A percentile compares a stretch with the other conserved stretches of the same genome.
phyloP scores from a whole-genome alignment of 2,113 vertebrate genomes.

The Atlantisia rogersi region DNA sequence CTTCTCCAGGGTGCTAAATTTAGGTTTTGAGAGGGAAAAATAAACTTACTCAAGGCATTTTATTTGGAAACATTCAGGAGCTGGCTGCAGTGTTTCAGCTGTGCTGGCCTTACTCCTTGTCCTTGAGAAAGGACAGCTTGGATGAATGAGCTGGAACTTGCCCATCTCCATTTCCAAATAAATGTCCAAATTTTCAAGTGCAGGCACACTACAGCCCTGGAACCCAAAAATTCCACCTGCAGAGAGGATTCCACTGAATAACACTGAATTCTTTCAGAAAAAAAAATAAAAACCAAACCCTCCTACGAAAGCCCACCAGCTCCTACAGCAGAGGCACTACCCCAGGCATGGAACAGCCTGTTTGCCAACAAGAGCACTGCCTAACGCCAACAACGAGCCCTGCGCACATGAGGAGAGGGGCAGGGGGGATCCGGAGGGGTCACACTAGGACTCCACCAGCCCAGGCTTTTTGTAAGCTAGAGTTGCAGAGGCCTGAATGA shows the following conservation, averaged over 20 bases:
- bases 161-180: slow-evolving; percentile 69
- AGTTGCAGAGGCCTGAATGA: background rate
- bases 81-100: slow-evolving; percentile 52
- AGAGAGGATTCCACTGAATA: slow-evolving; percentile 61
- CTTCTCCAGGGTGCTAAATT: slow-evolving; percentile 68
- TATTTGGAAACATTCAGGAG: slow-evolving; percentile 70
- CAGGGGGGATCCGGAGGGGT: background rate
- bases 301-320: background rate
- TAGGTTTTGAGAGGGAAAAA: slow-evolving; percentile 69
- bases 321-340: background rate
- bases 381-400: background rate
- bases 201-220: slow-evolving; percentile 54
- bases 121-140: slow-evolving; percentile 69
- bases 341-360: background rate
- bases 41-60: slow-evolving; percentile 72
- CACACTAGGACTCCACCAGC: background rate
- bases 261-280: slow-evolving; percentile 54
- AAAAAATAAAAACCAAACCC: background rate
- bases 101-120: slow-evolving; percentile 68
- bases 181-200: slow-evolving; percentile 69
- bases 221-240: slow-evolving; percentile 69
- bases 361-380: background rate
- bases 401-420: background rate
- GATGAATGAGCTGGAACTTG: slow-evolving; percentile 70
- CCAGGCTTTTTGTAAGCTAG: background rate